phyloP scores from a whole-genome alignment of 2,888 invertebrate genomes.

The Mythimna pallens region DNA sequence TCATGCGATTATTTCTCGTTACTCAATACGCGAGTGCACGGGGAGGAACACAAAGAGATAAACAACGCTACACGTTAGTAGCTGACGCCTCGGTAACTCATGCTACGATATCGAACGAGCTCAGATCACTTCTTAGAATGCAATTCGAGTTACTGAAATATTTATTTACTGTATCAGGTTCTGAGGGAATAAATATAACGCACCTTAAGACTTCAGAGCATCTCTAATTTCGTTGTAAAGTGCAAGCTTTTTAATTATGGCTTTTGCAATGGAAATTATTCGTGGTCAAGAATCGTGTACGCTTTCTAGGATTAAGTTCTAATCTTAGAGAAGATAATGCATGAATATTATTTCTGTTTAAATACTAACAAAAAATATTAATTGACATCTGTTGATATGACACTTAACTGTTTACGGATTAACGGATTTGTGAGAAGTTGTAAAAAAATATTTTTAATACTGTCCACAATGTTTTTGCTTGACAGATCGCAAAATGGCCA shows the following conservation, averaged over 20 bases:
- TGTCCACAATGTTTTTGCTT: conserved; percentile 44
- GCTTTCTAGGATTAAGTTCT: conserved; percentile 4
- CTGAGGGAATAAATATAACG: conserved; percentile 77
- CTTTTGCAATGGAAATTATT: conserved; percentile 60
- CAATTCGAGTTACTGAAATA: conserved; percentile 84
- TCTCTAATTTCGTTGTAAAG: conserved; percentile 76
- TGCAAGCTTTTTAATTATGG: conserved; percentile 76
- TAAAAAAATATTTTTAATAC: conserved; percentile 36
- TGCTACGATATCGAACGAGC: conserved; percentile 74
- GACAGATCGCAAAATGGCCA: conserved; percentile 48
- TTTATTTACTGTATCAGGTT: conserved; percentile 88
- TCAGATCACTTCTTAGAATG: conserved; percentile 83
- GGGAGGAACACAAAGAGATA: conserved; percentile 67
- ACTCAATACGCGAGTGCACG: conserved; percentile 74
- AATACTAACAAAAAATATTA: conserved; percentile 18
- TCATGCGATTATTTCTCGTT: conserved; percentile 84
- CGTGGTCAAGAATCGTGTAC: conserved; percentile 34
- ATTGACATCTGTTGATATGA: conserved; percentile 40
- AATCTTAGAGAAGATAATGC: conserved; percentile 22
- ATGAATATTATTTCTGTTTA: conserved; percentile 6
- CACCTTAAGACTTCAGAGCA: conserved; percentile 69
- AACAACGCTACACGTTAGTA: conserved; percentile 77
- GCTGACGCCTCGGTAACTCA: conserved; percentile 80
- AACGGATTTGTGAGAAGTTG: conserved; percentile 45
- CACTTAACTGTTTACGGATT: conserved; percentile 53